Conservation (phyloP, 2,888 invertebrate genomes). For the Clistopyga incitator region DNA sequence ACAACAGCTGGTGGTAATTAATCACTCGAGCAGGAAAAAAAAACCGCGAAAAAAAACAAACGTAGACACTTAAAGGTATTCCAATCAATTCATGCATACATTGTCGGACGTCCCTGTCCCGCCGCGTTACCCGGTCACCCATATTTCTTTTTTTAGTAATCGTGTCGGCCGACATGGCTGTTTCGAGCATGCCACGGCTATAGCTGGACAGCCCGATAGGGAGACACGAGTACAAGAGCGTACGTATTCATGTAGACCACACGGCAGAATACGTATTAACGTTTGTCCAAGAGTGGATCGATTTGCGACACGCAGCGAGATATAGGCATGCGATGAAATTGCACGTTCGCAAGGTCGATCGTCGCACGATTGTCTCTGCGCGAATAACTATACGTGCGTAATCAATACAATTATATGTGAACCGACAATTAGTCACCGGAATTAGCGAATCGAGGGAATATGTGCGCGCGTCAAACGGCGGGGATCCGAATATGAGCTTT, state of each 20-base stretch:
- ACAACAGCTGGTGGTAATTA: no score
- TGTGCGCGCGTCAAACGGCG: not conserved
- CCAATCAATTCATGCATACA: not conserved
- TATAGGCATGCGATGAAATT: slow-evolving; percentile 38
- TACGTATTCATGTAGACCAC: slow-evolving; percentile 29
- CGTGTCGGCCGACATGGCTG: slow-evolving; percentile 17
- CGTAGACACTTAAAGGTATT: not conserved
- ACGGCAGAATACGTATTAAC: slow-evolving; percentile 14
- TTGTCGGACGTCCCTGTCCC: slow-evolving; percentile 4
- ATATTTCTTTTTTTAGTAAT: slow-evolving; percentile 51
- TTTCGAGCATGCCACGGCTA: slow-evolving; percentile 23
- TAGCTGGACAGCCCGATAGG: not conserved
- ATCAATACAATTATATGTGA: not conserved
- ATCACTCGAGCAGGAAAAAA: no score
- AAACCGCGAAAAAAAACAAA: not conserved
- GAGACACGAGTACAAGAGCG: slow-evolving; percentile 5
- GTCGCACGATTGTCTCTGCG: slow-evolving; percentile 10
- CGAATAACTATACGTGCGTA: not conserved
- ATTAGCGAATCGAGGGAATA: not conserved
- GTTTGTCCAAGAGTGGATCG: slow-evolving; percentile 53
- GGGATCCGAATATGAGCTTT: slow-evolving; percentile 9
- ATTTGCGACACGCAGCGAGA: slow-evolving; percentile 30
- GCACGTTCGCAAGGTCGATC: not conserved
- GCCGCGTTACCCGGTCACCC: slow-evolving; percentile 46
- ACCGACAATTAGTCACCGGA: not conserved